A percentile compares a stretch with the other conserved stretches of the same genome.
These are phyloP conservation scores for rabbit (Oryctolagus cuniculus) DNA, from an alignment of 2,113 vertebrate species.

Conservation along the genomic window mOryCun1.1 NC_091433.1:152181501-152182000, in stretches of 20 bases:
- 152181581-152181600: no score
- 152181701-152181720: no score
- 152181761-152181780: neutral
- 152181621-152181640: no score
- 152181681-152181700: no score
- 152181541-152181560: no score
- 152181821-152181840: neutral
- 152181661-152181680: no score
- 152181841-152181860: neutral
- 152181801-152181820: neutral
- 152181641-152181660: no score
- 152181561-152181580: no score
- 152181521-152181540: no score
- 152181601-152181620: no score
- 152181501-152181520: no score
- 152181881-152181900: neutral
- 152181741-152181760: neutral
- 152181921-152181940: neutral
- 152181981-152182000: neutral
- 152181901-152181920: neutral
- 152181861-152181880: neutral
- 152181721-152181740: no score
- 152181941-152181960: neutral
- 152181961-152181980: constrained; percentile 4
- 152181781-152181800: neutral